Evolutionary conservation across 2,888 invertebrate species (phyloP).

Genomic region (Drosophila nigricruria): DNA sequence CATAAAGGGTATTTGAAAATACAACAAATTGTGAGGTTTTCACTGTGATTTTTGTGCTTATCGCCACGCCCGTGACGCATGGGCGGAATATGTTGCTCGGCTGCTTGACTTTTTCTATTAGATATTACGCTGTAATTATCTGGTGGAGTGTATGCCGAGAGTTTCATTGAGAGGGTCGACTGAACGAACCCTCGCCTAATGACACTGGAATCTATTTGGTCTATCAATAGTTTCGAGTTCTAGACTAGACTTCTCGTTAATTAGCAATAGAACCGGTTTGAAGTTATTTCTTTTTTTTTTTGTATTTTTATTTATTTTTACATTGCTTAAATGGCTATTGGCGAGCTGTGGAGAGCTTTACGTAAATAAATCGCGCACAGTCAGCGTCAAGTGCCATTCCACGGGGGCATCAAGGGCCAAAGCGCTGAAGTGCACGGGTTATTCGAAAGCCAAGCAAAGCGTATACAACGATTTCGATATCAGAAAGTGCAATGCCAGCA

Average conservation of each 20-base stretch:
- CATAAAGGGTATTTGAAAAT: neutral
- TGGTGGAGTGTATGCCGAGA: neutral
- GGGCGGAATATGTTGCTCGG: neutral
- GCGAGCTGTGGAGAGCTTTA: constrained; percentile 6
- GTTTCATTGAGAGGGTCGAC: neutral
- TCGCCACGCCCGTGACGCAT: constrained; percentile 1
- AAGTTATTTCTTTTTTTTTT: constrained; percentile 1
- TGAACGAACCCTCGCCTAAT: neutral
- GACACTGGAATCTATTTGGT: neutral
- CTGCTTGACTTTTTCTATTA: no score
- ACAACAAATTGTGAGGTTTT: neutral
- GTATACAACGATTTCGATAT: constrained; percentile 12
- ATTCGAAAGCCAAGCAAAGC: neutral
- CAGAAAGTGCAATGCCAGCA: constrained; percentile 44
- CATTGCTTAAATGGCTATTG: constrained; percentile 11
- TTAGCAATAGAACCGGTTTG: constrained; percentile 39
- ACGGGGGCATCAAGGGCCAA: neutral
- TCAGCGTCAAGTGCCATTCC: constrained; percentile 34
- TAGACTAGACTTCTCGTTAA: constrained; percentile 10
- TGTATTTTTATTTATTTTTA: neutral
- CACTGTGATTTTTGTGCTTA: constrained; percentile 1
- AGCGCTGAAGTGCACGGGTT: constrained; percentile 16
- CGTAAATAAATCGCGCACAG: constrained; percentile 29
- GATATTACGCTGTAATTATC: constrained; percentile 1
- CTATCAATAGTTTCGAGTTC: constrained; percentile 11